Percentiles rank a stretch among this genome's conserved stretches.
Evolutionary conservation across 37 sponge, comb jelly and placozoan genomes (phyloP).

Genomic region (Aplysina aerophoba): DNA sequence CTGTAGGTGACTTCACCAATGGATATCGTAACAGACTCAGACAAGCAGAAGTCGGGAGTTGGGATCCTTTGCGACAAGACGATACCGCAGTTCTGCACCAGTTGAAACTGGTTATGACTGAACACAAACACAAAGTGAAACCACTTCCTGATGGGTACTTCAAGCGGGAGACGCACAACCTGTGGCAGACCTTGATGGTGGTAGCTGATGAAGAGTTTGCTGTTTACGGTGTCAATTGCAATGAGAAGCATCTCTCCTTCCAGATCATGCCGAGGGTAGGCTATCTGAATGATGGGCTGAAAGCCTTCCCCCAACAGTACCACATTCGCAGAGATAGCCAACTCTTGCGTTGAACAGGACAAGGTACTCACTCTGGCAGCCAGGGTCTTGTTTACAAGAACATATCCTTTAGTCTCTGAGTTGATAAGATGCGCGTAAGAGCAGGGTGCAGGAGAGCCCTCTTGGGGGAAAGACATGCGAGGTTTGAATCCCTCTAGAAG

Average conservation of each 20-base stretch:
- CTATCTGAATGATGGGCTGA: slow-evolving; percentile 27
- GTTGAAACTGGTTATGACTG: not conserved
- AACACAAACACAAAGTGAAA: not conserved
- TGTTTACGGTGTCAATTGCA: not conserved
- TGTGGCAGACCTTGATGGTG: not conserved
- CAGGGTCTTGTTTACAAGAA: not conserved
- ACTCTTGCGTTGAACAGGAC: slow-evolving; percentile 3
- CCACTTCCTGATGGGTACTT: slow-evolving; percentile 7
- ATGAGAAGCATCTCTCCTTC: slow-evolving; percentile 8
- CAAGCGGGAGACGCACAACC: not conserved
- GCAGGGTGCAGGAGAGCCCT: no score
- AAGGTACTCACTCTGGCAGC: not conserved
- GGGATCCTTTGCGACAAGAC: not conserved
- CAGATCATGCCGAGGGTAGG: not conserved
- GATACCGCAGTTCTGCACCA: not conserved
- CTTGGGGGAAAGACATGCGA: not conserved
- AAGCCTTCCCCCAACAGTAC: not conserved
- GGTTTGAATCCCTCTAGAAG: not conserved
- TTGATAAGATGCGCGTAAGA: not conserved
- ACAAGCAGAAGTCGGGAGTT: slow-evolving; percentile 27
- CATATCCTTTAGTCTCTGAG: not conserved
- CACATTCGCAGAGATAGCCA: not conserved
- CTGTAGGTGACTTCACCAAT: not conserved
- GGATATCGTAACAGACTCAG: not conserved
- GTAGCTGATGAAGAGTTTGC: not conserved